These are phyloP conservation scores for Oscheius sp. DNA, from an alignment of 2,888 invertebrate species.

Conservation along the genomic window DNA sequence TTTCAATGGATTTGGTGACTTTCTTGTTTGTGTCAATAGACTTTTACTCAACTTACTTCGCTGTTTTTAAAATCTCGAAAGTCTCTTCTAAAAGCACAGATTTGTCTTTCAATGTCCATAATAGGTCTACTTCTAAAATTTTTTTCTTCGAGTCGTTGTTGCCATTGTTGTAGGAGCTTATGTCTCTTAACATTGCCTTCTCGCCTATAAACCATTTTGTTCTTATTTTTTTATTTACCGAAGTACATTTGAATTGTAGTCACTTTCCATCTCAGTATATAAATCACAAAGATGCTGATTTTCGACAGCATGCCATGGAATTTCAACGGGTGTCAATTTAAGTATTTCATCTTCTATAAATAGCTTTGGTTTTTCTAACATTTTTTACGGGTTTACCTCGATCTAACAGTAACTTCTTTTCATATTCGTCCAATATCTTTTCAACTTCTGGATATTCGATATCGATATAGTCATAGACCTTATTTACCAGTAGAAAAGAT, in stretches of 20 bases:
- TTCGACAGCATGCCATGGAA: not conserved
- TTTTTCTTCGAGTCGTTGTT: not conserved
- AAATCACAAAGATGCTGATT: not conserved
- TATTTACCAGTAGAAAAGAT: slow-evolving; percentile 11
- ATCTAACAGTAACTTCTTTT: not conserved
- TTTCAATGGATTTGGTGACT: too few relatives aligned
- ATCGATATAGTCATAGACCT: slow-evolving; percentile 15
- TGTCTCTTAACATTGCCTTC: not conserved
- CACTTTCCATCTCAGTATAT: not conserved
- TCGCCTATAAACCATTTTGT: not conserved
- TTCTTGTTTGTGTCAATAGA: too few relatives aligned
- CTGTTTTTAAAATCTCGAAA: not conserved
- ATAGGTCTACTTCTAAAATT: not conserved
- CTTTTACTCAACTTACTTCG: too few relatives aligned
- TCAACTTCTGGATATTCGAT: not conserved
- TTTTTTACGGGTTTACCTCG: slow-evolving; percentile 1
- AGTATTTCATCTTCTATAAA: not conserved
- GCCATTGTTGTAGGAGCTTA: not conserved
- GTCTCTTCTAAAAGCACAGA: not conserved
- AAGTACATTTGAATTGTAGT: slow-evolving; percentile 5
- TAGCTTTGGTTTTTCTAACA: not conserved
- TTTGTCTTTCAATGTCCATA: not conserved
- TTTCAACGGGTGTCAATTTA: not conserved
- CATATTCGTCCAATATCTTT: slow-evolving; percentile 10
- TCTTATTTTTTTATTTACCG: not conserved